Percentiles rank a stretch among this genome's conserved stretches.
Evolutionary conservation across 1,140 invertebrate genomes (phyloP).

Genomic region (Philaenus spumarius): DNA sequence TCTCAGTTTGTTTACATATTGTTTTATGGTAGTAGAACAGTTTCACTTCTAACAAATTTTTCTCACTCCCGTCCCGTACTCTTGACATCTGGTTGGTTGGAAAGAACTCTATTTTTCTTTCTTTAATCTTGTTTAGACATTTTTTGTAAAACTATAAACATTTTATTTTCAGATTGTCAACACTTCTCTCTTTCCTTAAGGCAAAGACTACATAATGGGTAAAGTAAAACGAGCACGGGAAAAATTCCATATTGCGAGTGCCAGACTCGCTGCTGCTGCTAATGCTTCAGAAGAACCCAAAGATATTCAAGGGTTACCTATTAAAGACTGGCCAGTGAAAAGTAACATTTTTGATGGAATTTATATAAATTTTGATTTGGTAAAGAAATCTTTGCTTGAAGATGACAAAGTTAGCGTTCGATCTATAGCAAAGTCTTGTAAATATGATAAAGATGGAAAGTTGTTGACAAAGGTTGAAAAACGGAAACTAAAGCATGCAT

Average conservation of each 20-base stretch:
- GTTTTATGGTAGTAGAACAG: no score
- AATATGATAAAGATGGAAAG: conserved; percentile 11
- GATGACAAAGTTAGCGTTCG: conserved; percentile 5
- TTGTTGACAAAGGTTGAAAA: conserved; percentile 7
- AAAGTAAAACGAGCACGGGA: not conserved
- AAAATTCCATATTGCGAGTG: not conserved
- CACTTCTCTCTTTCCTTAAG: no score
- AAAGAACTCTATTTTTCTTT: no score
- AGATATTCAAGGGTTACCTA: not conserved
- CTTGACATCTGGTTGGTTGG: no score
- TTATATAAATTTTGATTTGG: not conserved
- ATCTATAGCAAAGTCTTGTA: conserved; percentile 9
- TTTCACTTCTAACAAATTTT: no score
- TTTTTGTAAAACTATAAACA: no score
- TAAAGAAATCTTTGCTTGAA: not conserved
- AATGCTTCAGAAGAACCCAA: not conserved
- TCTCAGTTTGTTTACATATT: no score
- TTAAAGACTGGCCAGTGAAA: conserved; percentile 1
- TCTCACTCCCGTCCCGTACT: no score
- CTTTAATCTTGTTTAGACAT: no score
- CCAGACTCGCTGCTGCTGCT: no score
- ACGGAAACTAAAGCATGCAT: not conserved
- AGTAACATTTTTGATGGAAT: conserved; percentile 9
- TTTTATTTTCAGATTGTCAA: no score
- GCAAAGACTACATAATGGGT: not conserved